These are phyloP conservation scores for Eulacestoma nigropectus DNA, from an alignment of 2,113 vertebrate genomes.

Conservation along the genomic window DNA sequence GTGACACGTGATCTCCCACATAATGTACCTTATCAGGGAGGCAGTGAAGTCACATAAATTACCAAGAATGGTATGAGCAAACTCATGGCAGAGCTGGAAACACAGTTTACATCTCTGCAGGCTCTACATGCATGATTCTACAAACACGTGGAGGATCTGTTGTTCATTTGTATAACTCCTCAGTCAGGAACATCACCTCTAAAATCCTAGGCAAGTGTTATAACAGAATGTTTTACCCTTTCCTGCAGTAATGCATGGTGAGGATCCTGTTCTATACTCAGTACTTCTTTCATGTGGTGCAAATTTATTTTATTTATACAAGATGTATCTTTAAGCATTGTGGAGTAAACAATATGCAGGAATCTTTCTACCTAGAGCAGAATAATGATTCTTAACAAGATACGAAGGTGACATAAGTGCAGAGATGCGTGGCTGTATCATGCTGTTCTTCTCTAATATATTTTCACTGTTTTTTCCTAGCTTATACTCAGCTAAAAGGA, in stretches of 20 bases:
- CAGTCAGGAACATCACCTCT: not conserved
- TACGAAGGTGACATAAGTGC: not conserved
- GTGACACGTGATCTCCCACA: not conserved
- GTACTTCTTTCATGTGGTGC: not conserved
- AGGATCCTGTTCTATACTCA: not conserved
- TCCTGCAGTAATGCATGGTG: not conserved
- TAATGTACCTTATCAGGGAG: not conserved
- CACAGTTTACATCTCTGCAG: not conserved
- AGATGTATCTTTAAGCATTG: not conserved
- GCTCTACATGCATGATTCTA: not conserved
- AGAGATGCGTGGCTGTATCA: not conserved
- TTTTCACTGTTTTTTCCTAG: not conserved
- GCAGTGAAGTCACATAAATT: not conserved
- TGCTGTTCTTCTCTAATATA: not conserved
- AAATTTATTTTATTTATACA: not conserved
- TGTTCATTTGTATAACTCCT: not conserved
- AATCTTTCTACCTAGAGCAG: not conserved
- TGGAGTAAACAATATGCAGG: not conserved
- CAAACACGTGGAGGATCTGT: not conserved
- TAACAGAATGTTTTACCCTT: not conserved
- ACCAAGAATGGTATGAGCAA: not conserved
- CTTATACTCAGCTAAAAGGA: not conserved
- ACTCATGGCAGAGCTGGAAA: not conserved
- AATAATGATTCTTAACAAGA: not conserved
- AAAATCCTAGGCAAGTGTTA: not conserved